phyloP scores from a whole-genome alignment of 2,888 invertebrate genomes.

The Dynastes hyllus region DNA sequence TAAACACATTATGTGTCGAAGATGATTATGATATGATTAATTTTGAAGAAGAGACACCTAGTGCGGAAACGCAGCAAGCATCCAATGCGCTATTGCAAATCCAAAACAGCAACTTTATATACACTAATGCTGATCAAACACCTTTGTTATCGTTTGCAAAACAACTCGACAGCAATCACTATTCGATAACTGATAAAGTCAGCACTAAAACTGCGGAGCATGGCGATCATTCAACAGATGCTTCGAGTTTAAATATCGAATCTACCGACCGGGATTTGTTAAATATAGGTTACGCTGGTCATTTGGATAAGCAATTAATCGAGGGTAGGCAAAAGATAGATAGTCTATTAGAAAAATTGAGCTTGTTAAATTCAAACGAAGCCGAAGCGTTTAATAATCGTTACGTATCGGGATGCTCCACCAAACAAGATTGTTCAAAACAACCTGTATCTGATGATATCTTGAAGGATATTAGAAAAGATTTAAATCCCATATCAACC shows the following conservation, averaged over 20 bases:
- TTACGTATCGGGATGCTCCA: constrained; percentile 68
- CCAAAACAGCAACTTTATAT: constrained; percentile 44
- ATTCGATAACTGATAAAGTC: too few relatives aligned
- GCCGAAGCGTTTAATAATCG: constrained; percentile 61
- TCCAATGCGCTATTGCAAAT: constrained; percentile 33
- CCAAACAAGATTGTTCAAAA: constrained; percentile 55
- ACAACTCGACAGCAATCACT: background rate
- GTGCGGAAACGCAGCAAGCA: constrained; percentile 31
- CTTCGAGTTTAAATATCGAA: constrained; percentile 16
- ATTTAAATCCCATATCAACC: constrained; percentile 47
- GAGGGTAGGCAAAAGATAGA: constrained; percentile 67
- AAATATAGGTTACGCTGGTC: constrained; percentile 32
- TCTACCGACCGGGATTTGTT: background rate
- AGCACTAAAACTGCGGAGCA: too few relatives aligned
- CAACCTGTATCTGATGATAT: constrained; percentile 48
- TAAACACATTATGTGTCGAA: constrained; percentile 71
- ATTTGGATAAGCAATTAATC: constrained; percentile 59
- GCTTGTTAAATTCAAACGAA: constrained; percentile 57
- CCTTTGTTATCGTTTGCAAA: constrained; percentile 1
- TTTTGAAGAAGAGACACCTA: constrained; percentile 59
- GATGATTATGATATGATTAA: constrained; percentile 68
- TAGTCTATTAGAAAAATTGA: constrained; percentile 67
- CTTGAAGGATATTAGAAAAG: constrained; percentile 54
- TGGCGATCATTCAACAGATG: background rate
- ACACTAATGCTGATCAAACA: constrained; percentile 11